Base-by-base conservation (phyloP, 2,888 invertebrate species). In the Allygus modestus region DNA sequence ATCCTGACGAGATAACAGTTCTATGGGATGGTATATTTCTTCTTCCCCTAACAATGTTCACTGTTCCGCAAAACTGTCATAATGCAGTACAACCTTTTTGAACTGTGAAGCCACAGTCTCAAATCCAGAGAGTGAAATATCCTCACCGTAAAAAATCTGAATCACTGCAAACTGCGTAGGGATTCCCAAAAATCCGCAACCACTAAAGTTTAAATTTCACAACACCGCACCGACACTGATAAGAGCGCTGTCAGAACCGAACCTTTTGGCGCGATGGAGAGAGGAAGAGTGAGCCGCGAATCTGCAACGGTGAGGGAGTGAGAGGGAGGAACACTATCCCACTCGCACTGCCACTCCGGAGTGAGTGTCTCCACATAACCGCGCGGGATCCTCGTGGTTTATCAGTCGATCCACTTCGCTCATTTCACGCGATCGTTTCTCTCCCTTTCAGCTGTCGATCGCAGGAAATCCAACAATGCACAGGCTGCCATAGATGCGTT, bases 401-500 rank as follows among this genome's bases (percentile, higher is more conserved):
- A 51, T 77, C 77, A 46, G 51, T 43, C 41, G 51, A 77, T 46
- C 51, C 51, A 51, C 51, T 51, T 77, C 51, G 31, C 77, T 31
- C 51, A 28, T 77, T 77, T 77, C 77, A 77, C 77, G 77, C 51
- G 41, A n/a, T n/a, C 26, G 77, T 77, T 51, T 51, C 77, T 51
- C 77, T 73, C 41, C 41, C 77, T 77, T 77, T 77, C 77, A 77
- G 28, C 26, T 17, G 77, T 77, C 77, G 77, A 77, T 73, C 73
- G 37, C 23, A n/a, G 1, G 31, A 7, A 4, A 65, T 9, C 28
- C 77, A 51, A 77, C 51, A 77, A 1, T n/a, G 28, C 28, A 51
- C 77, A 20, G 33, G n/a, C n/a, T 9, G 65, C 26, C 26, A 28
- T 65, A 51, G 51, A 17, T 71, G 37, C 17, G 71, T 71, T 37